phyloP scores from a whole-genome alignment of 2,797 vertebrate species.

The Chaenodraco wilsoni region DNA sequence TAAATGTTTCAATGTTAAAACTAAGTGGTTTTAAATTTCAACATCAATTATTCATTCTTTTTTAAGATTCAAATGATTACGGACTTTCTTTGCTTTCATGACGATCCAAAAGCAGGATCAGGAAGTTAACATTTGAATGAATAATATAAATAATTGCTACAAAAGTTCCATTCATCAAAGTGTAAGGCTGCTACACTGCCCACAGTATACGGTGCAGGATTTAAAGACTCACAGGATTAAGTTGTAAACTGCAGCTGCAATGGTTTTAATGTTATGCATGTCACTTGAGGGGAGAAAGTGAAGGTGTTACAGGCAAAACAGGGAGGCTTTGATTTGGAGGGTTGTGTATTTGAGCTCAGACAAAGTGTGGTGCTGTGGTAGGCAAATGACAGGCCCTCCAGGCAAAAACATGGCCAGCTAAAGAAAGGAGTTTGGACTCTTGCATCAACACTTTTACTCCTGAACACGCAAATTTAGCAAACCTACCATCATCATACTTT shows the following conservation, averaged over 20 bases:
- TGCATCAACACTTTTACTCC: background rate
- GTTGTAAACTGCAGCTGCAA: slow-evolving; percentile 43
- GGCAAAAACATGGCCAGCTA: too few species aligned
- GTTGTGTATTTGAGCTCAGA: slow-evolving; percentile 87
- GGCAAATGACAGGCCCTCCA: background rate
- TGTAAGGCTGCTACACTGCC: background rate
- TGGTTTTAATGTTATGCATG: slow-evolving; percentile 44
- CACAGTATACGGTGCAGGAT: background rate
- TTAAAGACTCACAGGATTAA: slow-evolving; percentile 34
- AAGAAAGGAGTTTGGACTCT: background rate
- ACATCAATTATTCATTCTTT: background rate
- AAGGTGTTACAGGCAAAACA: slow-evolving; percentile 65
- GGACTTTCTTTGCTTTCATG: background rate
- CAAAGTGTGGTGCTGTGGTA: slow-evolving; percentile 55
- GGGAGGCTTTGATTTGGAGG: slow-evolving; percentile 83
- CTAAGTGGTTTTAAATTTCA: background rate
- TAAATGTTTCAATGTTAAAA: background rate
- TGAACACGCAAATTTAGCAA: background rate
- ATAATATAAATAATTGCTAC: background rate
- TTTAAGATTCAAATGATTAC: background rate
- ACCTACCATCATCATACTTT: too few species aligned
- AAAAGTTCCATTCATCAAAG: background rate
- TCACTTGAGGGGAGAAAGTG: slow-evolving; percentile 34
- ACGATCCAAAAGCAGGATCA: background rate
- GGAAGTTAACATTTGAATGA: background rate